phyloP scores from a whole-genome alignment of 1,140 invertebrate species.

The Apis cerana region DNA sequence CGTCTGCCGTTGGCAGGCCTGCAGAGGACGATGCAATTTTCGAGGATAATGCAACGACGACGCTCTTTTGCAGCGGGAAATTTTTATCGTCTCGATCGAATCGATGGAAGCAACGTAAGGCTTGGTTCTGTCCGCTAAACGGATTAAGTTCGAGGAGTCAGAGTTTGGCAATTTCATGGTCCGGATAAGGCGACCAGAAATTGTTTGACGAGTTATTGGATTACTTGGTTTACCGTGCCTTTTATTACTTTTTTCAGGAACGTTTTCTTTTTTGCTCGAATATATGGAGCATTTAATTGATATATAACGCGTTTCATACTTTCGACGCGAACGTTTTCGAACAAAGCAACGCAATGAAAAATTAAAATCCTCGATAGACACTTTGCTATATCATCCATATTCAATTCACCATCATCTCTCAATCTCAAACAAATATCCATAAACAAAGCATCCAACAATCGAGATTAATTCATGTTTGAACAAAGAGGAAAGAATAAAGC shows the following conservation, averaged over 20 bases:
- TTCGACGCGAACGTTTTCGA: too few species aligned
- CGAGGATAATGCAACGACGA: constrained; percentile 25
- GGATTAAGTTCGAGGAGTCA: not conserved
- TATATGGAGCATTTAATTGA: not conserved
- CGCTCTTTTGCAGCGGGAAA: constrained; percentile 1
- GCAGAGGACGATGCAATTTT: constrained; percentile 36
- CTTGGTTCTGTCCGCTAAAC: not conserved
- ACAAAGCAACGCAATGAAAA: too few species aligned
- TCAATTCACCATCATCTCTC: too few species aligned
- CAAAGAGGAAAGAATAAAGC: not conserved
- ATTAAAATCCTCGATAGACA: too few species aligned
- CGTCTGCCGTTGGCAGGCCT: constrained; percentile 40
- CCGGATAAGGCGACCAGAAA: not conserved
- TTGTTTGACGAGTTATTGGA: not conserved
- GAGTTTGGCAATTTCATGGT: not conserved
- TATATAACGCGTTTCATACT: too few species aligned
- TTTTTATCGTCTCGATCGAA: not conserved
- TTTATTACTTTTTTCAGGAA: not conserved
- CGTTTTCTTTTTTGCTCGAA: not conserved
- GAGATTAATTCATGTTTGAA: not conserved
- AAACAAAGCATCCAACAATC: too few species aligned
- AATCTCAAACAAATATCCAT: too few species aligned
- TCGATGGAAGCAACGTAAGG: not conserved
- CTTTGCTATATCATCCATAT: too few species aligned
- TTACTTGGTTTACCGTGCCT: not conserved